Evolutionary conservation across 1,140 invertebrate genomes (phyloP), one percentile per base, ranked within the genome.

Genomic region (Phortica variegata): DNA sequence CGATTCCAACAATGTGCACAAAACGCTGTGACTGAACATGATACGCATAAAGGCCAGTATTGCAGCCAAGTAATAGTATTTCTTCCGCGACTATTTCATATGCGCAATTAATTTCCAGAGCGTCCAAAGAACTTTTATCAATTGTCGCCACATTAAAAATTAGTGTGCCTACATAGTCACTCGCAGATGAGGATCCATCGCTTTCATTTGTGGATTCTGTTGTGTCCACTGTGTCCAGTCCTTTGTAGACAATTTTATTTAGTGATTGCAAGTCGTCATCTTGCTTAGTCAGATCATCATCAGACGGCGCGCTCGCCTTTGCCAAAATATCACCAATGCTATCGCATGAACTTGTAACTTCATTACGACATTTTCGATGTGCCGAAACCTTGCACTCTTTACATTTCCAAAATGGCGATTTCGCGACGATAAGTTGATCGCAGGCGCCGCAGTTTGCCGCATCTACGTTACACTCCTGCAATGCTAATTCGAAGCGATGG

Each of bases 1-100:
- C 80, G 15, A 87, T 79, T 2, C 87, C 87, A 2, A 81, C 77
- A 46, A 90, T 85, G 42, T 81, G 77, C 3, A 82, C 66, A 32
- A 82, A 56, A 13, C 57, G 71, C 52, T 75, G 57, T 0, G 73
- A 59, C 2, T 54, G 47, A 34, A 71, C 23, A 36, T 76, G 66
- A 33, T 66, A 73, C 1, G 74, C 62, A 54, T 63, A 76, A 6
- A 76, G 23, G 3, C 74, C 74, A n/a, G 31, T 62, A 36, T 60
- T 71, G 48, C 74, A 73, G 39, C 74, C 74, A 39, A 71, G 46
- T 0, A 75, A 40, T 0, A 76, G 26, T 2, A 75, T 56, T 32
- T 74, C 52, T 43, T 73, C 56, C 8, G 73, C 65, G 2, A 54
- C 51, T 10, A 76, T 52, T 42, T 76, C 73, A 23, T 59, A 73